phyloP scores from a whole-genome alignment of 2,888 invertebrate genomes.

The Plusia festucae region DNA sequence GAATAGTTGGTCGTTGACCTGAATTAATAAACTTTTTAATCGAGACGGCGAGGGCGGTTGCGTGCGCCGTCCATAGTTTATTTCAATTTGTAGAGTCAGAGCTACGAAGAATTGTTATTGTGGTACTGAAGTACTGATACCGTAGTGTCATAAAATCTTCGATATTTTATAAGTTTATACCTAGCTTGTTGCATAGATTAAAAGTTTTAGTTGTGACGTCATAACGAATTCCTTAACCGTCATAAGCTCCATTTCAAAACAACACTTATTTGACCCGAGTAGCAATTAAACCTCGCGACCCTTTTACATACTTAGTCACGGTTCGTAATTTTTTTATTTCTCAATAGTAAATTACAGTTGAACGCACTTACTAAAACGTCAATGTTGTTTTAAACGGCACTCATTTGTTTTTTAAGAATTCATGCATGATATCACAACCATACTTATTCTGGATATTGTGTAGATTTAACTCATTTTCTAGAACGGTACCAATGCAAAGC shows the following conservation, averaged over 20 bases:
- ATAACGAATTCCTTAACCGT: background rate
- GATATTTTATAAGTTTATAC: background rate
- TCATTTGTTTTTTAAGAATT: background rate
- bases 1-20: slow-evolving; percentile 59
- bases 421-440: background rate
- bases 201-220: background rate
- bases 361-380: too few species aligned
- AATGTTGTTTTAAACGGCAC: background rate
- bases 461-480: background rate
- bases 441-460: background rate
- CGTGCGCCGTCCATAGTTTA: slow-evolving; percentile 20
- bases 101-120: background rate
- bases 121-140: background rate
- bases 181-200: too few species aligned
- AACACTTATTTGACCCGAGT: slow-evolving; percentile 2
- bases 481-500: background rate
- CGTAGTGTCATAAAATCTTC: background rate
- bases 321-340: background rate
- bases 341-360: background rate
- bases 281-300: background rate
- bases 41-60: slow-evolving; percentile 14
- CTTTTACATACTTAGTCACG: slow-evolving; percentile 1
- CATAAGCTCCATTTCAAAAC: background rate
- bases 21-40: slow-evolving; percentile 47
- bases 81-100: slow-evolving; percentile 24